Conservation (phyloP, 2,797 vertebrate genomes). For the Carduelis carduelis region DNA sequence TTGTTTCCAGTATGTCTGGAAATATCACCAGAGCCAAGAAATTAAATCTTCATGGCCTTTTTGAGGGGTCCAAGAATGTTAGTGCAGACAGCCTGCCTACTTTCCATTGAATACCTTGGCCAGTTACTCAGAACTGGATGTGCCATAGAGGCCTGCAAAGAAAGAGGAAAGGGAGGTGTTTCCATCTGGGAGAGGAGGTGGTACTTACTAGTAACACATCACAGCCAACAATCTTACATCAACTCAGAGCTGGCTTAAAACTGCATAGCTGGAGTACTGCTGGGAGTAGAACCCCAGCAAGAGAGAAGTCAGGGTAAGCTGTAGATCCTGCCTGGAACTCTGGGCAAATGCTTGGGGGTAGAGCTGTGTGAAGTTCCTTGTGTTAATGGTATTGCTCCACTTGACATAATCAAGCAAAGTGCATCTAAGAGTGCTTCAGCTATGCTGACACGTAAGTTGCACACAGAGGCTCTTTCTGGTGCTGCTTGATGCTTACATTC, state of each 20-base stretch:
- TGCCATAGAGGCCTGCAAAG: conserved; percentile 36
- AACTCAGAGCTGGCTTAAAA: not conserved
- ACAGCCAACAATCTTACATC: not conserved
- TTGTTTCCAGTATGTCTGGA: conserved; percentile 36
- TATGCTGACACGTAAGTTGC: not conserved
- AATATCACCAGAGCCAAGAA: conserved; percentile 59
- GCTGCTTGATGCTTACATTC: not conserved
- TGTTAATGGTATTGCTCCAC: not conserved
- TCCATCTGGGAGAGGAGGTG: not conserved
- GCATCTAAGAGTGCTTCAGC: not conserved
- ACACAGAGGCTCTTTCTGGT: not conserved
- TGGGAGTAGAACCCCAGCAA: not conserved
- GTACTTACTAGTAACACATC: not conserved
- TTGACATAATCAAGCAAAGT: not conserved
- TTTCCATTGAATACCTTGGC: conserved; percentile 60
- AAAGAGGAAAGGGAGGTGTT: not conserved
- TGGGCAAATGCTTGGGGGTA: not conserved
- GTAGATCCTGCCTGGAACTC: not conserved
- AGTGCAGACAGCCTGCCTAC: conserved; percentile 41
- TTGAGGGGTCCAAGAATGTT: conserved; percentile 62
- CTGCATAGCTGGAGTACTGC: not conserved
- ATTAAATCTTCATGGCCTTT: conserved; percentile 54
- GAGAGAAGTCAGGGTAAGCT: not conserved
- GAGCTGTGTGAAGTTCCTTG: not conserved
- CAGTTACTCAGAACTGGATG: conserved; percentile 34